These are phyloP conservation scores for Chaetodon trifasciatus DNA, from an alignment of 2,797 vertebrate species.

Conservation along the genomic window DNA sequence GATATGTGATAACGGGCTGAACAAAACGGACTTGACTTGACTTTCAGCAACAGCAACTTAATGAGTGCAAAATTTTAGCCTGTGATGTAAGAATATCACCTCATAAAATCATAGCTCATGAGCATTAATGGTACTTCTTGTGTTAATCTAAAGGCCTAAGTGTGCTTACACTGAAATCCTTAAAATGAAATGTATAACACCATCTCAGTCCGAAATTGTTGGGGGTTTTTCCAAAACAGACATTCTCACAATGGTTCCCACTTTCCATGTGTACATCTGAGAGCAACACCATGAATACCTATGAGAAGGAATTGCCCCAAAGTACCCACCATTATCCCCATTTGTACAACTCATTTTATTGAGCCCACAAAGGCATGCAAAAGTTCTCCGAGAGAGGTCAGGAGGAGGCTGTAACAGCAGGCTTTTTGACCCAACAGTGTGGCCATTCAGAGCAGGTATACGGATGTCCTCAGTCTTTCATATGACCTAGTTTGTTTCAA, in stretches of 20 bases:
- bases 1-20: too few species aligned
- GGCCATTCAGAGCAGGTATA: neutral
- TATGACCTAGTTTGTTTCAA: neutral
- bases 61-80: neutral
- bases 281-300: neutral
- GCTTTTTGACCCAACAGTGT: neutral
- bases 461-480: neutral
- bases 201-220: neutral
- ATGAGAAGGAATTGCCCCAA: neutral
- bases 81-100: conserved; percentile 2
- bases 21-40: neutral
- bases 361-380: neutral
- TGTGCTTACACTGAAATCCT: neutral
- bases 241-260: neutral
- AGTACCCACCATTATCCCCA: neutral
- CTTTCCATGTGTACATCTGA: neutral
- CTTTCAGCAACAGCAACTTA: neutral
- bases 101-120: conserved; percentile 5
- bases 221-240: neutral
- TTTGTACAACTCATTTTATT: neutral
- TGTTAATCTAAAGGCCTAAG: neutral
- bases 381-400: neutral
- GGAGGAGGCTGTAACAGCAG: too few species aligned
- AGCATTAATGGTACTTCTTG: neutral
- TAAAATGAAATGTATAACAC: neutral